Evolutionary conservation across 2,888 invertebrate genomes (phyloP).

Genomic region (Bursaphelenchus okinawaensis): DNA sequence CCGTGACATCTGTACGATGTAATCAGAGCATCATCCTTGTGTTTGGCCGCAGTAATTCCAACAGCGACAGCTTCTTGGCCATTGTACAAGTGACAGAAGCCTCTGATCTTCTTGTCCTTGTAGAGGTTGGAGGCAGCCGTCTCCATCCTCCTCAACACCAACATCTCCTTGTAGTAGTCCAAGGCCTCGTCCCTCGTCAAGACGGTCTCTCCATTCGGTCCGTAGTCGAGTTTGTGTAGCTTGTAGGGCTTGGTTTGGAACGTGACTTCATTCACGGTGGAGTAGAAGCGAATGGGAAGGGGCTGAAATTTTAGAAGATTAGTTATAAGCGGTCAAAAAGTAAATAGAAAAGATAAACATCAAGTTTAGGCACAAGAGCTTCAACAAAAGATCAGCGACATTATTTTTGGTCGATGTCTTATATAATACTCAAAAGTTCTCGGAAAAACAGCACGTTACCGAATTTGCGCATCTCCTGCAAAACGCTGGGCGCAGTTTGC

Average conservation of each 20-base stretch:
- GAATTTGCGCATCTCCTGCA: too few relatives aligned
- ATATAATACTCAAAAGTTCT: too few relatives aligned
- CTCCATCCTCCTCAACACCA: slow-evolving; percentile 74
- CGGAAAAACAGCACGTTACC: too few relatives aligned
- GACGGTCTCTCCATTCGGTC: slow-evolving; percentile 72
- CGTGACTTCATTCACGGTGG: slow-evolving; percentile 40
- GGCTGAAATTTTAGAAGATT: background rate
- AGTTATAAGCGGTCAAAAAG: too few relatives aligned
- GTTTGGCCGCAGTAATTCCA: slow-evolving; percentile 81
- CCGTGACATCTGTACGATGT: slow-evolving; percentile 91
- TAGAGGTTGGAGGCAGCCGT: slow-evolving; percentile 88
- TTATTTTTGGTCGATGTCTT: too few relatives aligned
- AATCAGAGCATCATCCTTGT: slow-evolving; percentile 79
- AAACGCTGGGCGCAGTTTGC: too few relatives aligned
- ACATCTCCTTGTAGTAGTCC: slow-evolving; percentile 67
- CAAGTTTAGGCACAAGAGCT: too few relatives aligned
- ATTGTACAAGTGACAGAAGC: slow-evolving; percentile 89
- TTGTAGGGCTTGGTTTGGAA: slow-evolving; percentile 71
- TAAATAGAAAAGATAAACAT: too few relatives aligned
- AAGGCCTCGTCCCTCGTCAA: slow-evolving; percentile 80
- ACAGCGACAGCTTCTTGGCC: slow-evolving; percentile 68
- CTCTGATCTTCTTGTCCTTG: slow-evolving; percentile 86
- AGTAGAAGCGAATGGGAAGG: background rate
- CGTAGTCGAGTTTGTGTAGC: slow-evolving; percentile 78
- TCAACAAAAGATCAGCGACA: too few relatives aligned